phyloP scores from a whole-genome alignment of 2,113 vertebrate genomes.

The Rhabdomys dilectus region DNA sequence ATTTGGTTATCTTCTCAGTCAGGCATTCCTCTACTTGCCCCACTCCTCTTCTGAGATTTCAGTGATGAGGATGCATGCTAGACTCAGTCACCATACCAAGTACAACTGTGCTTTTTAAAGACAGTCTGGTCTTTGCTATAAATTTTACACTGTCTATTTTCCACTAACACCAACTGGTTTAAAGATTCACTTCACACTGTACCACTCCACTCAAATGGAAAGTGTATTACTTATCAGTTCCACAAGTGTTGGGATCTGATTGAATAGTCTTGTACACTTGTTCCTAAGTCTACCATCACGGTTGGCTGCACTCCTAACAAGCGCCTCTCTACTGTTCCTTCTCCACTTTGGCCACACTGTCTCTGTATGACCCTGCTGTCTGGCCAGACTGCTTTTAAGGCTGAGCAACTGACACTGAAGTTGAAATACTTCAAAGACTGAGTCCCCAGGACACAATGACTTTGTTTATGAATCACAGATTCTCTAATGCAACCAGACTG shows the following conservation, averaged over 20 bases:
- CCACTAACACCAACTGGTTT: not conserved
- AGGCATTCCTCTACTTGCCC: not conserved
- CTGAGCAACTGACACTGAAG: not conserved
- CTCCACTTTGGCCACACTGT: not conserved
- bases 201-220: not conserved
- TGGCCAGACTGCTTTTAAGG: not conserved
- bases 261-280: not conserved
- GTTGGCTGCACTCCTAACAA: not conserved
- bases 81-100: not conserved
- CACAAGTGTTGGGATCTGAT: not conserved
- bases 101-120: not conserved
- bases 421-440: slow-evolving; percentile 20
- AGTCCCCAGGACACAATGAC: not conserved
- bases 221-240: not conserved
- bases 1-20: not conserved
- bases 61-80: not conserved
- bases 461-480: not conserved
- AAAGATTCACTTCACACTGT: slow-evolving; percentile 9
- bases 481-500: not conserved
- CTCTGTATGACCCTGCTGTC: not conserved
- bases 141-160: not conserved
- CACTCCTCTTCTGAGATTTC: not conserved
- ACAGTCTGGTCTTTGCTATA: not conserved
- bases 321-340: not conserved
- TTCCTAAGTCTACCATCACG: not conserved